Conservation (phyloP, 2,113 vertebrate species). For the Machaerirhynchus nigripectus region DNA sequence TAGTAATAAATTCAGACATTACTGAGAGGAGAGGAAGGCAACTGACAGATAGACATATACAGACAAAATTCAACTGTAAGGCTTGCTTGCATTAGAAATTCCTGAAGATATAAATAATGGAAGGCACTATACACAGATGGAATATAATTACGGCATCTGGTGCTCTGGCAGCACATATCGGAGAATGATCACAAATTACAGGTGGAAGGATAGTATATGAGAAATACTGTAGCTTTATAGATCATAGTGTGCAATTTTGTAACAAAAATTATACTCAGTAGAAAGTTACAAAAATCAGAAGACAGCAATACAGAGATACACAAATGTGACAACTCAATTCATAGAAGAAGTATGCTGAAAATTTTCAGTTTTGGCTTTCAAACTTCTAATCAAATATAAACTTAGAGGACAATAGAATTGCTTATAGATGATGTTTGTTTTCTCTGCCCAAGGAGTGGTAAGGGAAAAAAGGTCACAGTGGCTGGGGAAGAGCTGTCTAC, state of each 20-base stretch:
- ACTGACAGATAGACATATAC: conserved; percentile 22
- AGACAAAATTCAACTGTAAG: conserved; percentile 2
- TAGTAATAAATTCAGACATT: not conserved
- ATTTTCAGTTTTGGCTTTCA: not conserved
- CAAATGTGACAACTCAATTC: not conserved
- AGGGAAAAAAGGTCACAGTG: not conserved
- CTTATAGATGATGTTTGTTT: not conserved
- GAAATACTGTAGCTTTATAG: not conserved
- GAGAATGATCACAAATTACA: not conserved
- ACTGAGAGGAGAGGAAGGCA: not conserved
- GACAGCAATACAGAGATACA: not conserved
- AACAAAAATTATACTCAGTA: not conserved
- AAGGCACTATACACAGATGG: not conserved
- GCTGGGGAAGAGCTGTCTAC: not conserved
- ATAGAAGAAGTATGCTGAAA: not conserved
- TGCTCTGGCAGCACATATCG: not conserved
- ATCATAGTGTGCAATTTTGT: not conserved
- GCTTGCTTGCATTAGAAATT: not conserved
- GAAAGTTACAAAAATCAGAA: not conserved
- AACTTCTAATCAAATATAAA: not conserved
- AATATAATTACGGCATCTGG: not conserved
- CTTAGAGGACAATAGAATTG: not conserved
- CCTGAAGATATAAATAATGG: not conserved
- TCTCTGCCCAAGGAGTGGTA: not conserved
- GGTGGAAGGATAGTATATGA: not conserved